These are phyloP conservation scores for Eupsilia transversa DNA, from an alignment of 2,888 invertebrate species.

Conservation along the genomic window DNA sequence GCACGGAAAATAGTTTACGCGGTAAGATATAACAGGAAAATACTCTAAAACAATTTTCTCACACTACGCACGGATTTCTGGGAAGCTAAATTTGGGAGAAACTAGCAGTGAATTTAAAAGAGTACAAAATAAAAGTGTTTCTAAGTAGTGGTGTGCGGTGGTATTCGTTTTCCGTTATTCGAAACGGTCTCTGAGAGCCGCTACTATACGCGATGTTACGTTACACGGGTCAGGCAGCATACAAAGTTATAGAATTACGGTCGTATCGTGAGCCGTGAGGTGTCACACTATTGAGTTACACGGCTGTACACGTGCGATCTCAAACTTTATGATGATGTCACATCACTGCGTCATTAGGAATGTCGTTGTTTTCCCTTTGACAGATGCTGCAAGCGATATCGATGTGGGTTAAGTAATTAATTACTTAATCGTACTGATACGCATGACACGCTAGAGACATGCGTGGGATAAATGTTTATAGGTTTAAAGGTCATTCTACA, in stretches of 20 bases:
- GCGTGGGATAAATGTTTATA: constrained; percentile 46
- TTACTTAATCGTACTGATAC: constrained; percentile 43
- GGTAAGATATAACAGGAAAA: background rate
- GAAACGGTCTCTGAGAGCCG: constrained; percentile 57
- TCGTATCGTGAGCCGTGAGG: constrained; percentile 25
- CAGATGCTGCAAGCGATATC: constrained; percentile 40
- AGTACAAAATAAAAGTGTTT: constrained; percentile 63
- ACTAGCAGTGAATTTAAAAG: constrained; percentile 50
- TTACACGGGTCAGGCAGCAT: constrained; percentile 58
- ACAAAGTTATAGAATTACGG: constrained; percentile 60
- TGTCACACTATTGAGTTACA: constrained; percentile 31
- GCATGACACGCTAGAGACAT: constrained; percentile 39
- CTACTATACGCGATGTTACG: constrained; percentile 60
- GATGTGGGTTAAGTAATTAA: constrained; percentile 42
- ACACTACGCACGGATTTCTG: background rate
- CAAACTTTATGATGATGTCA: constrained; percentile 42
- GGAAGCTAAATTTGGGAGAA: constrained; percentile 27
- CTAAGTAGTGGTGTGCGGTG: constrained; percentile 54
- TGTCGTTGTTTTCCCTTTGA: constrained; percentile 45
- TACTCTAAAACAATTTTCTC: background rate
- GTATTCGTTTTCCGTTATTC: constrained; percentile 70
- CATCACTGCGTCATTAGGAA: constrained; percentile 46
- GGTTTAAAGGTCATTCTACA: constrained; percentile 43
- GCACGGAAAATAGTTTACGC: background rate
- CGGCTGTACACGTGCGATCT: constrained; percentile 31